Conservation (phyloP, 2,888 invertebrate genomes). For the Hofmannophila pseudospretella region DNA sequence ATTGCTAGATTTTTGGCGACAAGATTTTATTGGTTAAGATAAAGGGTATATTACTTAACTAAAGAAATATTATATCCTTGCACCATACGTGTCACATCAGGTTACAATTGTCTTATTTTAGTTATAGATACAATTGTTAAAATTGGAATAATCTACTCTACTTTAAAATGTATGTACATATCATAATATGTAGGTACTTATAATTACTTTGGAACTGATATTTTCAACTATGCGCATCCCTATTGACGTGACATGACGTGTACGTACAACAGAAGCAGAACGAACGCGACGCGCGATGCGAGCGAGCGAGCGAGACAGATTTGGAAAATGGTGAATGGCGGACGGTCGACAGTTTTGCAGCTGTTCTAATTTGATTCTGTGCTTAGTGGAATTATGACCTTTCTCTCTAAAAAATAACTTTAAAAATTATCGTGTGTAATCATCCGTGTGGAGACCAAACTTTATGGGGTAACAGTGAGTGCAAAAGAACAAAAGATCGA, state of each 20-base stretch:
- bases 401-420: conserved; percentile 4
- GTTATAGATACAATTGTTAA: too few relatives aligned
- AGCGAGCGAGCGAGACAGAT: conserved; percentile 17
- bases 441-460: background rate
- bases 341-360: conserved; percentile 27
- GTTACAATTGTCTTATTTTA: too few relatives aligned
- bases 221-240: background rate
- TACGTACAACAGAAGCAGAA: background rate
- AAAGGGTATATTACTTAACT: too few relatives aligned
- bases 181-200: too few relatives aligned
- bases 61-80: too few relatives aligned
- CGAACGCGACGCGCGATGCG: background rate
- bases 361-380: conserved; percentile 28
- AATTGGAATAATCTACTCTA: too few relatives aligned
- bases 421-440: conserved; percentile 4
- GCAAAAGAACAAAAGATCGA: conserved; percentile 7
- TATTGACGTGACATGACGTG: background rate
- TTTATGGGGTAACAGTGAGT: background rate
- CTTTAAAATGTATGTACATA: too few relatives aligned
- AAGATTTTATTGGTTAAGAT: too few relatives aligned
- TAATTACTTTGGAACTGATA: background rate
- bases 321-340: conserved; percentile 16
- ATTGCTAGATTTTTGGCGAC: too few relatives aligned
- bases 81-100: too few relatives aligned
- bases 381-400: conserved; percentile 6